phyloP scores from a whole-genome alignment of 2,113 vertebrate genomes.

The Daphoenositta chrysoptera region DNA sequence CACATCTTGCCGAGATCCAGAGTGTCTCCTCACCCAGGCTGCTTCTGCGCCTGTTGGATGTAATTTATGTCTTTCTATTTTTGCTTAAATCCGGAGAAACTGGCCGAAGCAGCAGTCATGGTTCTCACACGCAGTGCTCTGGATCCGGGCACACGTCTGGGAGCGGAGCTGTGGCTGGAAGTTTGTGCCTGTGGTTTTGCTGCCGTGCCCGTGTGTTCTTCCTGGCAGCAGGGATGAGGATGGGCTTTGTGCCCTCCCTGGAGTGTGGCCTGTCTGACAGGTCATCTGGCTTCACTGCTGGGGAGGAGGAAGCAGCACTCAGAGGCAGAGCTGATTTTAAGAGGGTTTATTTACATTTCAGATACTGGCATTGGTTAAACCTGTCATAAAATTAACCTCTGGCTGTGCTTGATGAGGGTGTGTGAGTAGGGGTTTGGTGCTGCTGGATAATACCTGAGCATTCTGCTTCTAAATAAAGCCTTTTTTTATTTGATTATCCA shows the following conservation, averaged over 20 bases:
- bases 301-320: background rate
- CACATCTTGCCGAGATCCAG: background rate
- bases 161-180: background rate
- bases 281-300: background rate
- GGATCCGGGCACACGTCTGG: background rate
- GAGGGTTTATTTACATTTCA: background rate
- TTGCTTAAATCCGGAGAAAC: background rate
- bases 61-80: background rate
- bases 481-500: background rate
- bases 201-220: fast-evolving
- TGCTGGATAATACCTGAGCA: background rate
- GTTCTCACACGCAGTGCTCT: fast-evolving
- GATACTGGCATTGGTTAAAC: background rate
- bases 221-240: fast-evolving
- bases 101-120: background rate
- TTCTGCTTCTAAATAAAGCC: background rate
- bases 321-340: background rate
- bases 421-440: background rate
- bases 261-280: background rate
- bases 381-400: background rate
- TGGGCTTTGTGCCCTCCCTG: background rate
- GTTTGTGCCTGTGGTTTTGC: fast-evolving
- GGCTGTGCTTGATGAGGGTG: background rate
- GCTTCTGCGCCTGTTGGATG: background rate
- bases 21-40: background rate